Evolutionary conservation across 2,888 invertebrate species (phyloP).

Genomic region (Agonopterix subpropinquella): DNA sequence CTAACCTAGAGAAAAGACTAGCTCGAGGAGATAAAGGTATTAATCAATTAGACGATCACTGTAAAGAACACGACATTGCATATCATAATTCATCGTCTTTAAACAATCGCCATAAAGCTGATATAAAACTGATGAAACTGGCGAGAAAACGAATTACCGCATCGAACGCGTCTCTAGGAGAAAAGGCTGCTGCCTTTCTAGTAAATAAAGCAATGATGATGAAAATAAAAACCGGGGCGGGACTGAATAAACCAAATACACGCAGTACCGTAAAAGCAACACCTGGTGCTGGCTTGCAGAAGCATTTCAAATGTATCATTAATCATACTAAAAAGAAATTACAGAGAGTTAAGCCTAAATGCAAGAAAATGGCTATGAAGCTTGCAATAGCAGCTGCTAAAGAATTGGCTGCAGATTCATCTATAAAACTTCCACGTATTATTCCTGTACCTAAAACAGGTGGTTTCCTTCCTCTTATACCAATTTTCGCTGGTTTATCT

Average conservation of each 20-base stretch:
- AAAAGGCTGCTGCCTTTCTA: slow-evolving; percentile 26
- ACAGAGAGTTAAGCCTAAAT: not conserved
- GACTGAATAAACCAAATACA: not conserved
- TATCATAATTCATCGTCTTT: no score
- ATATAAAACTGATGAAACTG: slow-evolving; percentile 19
- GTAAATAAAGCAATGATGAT: slow-evolving; percentile 29
- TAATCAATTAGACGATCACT: slow-evolving; percentile 16
- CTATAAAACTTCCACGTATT: not conserved
- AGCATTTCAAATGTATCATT: no score
- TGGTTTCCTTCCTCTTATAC: slow-evolving; percentile 31
- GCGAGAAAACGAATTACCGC: not conserved
- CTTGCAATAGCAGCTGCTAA: slow-evolving; percentile 6
- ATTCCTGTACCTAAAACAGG: slow-evolving; percentile 32
- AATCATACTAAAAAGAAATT: no score
- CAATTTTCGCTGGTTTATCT: slow-evolving; percentile 32
- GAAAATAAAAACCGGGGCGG: slow-evolving; percentile 18
- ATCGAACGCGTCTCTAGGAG: slow-evolving; percentile 14
- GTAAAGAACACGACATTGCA: no score
- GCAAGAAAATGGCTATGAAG: slow-evolving; percentile 4
- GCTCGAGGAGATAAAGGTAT: slow-evolving; percentile 33
- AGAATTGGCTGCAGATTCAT: not conserved
- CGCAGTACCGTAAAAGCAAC: not conserved
- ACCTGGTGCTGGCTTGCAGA: not conserved
- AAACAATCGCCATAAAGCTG: no score
- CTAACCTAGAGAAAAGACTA: slow-evolving; percentile 23